phyloP scores from a whole-genome alignment of 2,888 invertebrate genomes.

The Rotaria socialis region DNA sequence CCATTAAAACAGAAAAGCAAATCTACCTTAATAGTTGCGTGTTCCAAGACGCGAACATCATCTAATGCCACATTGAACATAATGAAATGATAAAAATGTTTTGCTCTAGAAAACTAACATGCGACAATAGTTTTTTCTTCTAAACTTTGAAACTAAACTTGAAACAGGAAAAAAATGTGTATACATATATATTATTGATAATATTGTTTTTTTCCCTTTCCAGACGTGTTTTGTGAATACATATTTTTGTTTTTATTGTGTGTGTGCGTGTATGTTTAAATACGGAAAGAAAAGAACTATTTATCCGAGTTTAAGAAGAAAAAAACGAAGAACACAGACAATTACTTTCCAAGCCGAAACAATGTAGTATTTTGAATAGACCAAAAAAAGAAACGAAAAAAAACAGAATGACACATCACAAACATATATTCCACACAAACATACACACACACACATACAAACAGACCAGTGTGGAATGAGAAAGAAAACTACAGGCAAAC shows the following conservation, averaged over 20 bases:
- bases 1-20: too few species aligned
- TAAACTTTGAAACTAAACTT: background rate
- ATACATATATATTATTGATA: slow-evolving; percentile 12
- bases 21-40: slow-evolving; percentile 13
- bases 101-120: slow-evolving; percentile 15
- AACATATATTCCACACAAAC: background rate
- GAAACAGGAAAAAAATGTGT: background rate
- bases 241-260: background rate
- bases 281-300: background rate
- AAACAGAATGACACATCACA: background rate
- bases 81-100: background rate
- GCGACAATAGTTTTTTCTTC: background rate
- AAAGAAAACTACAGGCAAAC: slow-evolving; percentile 16
- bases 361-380: background rate
- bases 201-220: background rate
- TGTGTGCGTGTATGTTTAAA: background rate
- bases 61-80: slow-evolving; percentile 1
- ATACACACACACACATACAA: background rate
- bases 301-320: background rate
- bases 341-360: slow-evolving; percentile 13
- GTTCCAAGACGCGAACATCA: slow-evolving; percentile 22
- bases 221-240: slow-evolving; percentile 4
- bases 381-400: background rate
- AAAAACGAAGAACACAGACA: background rate
- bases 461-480: slow-evolving; percentile 5